Base-by-base conservation (phyloP, 2,797 vertebrate species). In the Trichosurus vulpecula region DNA sequence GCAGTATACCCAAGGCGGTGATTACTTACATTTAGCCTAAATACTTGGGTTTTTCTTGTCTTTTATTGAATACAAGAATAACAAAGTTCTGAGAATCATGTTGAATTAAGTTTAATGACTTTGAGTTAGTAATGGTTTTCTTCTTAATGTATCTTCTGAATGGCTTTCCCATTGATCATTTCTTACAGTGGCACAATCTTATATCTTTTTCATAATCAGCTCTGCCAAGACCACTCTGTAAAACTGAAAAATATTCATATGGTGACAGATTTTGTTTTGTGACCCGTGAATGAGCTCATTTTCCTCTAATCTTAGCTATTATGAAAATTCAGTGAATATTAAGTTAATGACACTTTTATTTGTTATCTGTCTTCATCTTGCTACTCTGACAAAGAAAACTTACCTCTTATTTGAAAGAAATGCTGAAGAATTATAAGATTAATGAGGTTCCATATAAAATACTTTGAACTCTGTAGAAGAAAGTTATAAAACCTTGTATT, bases 241-340 rank as follows among this genome's bases (percentile, higher is more conserved):
- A 74, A 93, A 90, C 55, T 92, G 56, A 53, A 93, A 93, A 93
- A 90, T 94, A 54, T 52, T 93, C 66, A 94, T 90, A 57, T 41
- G 25, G 55, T 93, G 61, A 90, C 89, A 93, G 19, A 74, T 19
- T 94, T 81, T 81, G n/a, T 81, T 93, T 93, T 92, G 25, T 52
- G n/a, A 93, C 90, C 90, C 57, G 9, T 90, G 22, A 22, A 14
- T 56, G 58, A 93, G 41, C 16, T 92, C 57, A 92, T 96, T 95
- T 96, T 90, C n/a, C 52, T 93, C 90, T 92, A 13, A 74, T 81
- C 30, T 90, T 90, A 93, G 30, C 41, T 93, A 95, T 92, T 31
- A 93, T 90, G 92, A 94, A 93, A 74, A 94, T 93, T 90, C 57
- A 94, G 0, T 54, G 51, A 56, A 29, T 94, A 91, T 95, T 96